Evolutionary conservation across 2,113 vertebrate genomes (phyloP).

Genomic region (Calidris pugnax): DNA sequence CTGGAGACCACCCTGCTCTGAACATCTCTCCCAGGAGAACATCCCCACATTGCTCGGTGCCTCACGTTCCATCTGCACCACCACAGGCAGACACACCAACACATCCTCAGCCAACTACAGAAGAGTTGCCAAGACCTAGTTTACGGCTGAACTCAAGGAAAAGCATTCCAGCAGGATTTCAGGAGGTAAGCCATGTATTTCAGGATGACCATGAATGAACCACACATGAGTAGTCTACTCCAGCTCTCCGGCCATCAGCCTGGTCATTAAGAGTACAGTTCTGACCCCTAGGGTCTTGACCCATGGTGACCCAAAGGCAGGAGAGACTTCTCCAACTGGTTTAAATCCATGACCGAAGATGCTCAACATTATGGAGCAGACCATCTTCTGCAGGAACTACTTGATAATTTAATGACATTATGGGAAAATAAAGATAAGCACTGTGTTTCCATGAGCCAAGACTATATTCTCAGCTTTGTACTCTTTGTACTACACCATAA

Average conservation of each 20-base stretch:
- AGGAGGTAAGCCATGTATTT: background rate
- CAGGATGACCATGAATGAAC: background rate
- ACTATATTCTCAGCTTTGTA: background rate
- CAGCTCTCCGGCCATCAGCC: background rate
- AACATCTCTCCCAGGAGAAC: background rate
- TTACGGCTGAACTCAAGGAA: background rate
- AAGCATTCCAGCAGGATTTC: background rate
- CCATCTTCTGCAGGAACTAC: background rate
- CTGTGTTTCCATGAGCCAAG: background rate
- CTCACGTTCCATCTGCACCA: accelerated
- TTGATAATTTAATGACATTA: background rate
- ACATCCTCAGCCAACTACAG: accelerated
- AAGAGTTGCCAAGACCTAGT: background rate
- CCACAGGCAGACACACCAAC: background rate
- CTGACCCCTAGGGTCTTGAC: background rate
- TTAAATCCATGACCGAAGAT: background rate
- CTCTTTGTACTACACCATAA: background rate
- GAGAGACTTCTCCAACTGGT: background rate
- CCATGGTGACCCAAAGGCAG: background rate
- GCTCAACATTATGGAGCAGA: background rate
- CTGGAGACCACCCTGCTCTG: background rate
- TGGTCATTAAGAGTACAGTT: background rate
- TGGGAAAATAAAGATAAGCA: background rate
- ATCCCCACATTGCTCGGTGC: background rate
- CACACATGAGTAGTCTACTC: background rate